Percentiles rank a stretch among this genome's conserved stretches.
Evolutionary conservation across 2,888 invertebrate genomes (phyloP).

Genomic region (Pseudeuparius sepicola): DNA sequence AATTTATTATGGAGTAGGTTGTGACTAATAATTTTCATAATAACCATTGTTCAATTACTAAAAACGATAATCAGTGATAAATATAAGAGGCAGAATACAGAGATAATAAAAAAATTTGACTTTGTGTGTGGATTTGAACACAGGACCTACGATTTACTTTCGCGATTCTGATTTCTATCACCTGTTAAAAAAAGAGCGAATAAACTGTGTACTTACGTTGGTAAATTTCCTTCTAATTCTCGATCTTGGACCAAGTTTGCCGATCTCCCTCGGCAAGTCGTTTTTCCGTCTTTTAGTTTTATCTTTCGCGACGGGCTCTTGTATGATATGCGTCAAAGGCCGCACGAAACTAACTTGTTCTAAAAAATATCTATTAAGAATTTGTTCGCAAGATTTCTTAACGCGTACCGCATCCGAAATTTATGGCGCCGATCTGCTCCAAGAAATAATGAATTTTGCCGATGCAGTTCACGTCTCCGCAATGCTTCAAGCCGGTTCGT

Average conservation of each 20-base stretch:
- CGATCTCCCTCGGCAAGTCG: conserved; percentile 11
- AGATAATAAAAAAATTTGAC: no score
- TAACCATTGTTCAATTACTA: no score
- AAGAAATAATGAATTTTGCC: conserved; percentile 49
- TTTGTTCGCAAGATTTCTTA: not conserved
- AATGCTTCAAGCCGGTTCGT: conserved; percentile 46
- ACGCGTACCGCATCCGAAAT: conserved; percentile 47
- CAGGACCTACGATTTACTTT: no score
- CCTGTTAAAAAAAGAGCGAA: no score
- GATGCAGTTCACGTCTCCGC: conserved; percentile 53
- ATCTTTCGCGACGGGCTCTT: conserved; percentile 24
- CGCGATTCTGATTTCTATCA: no score
- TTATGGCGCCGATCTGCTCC: conserved; percentile 53
- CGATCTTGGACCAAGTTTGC: conserved; percentile 35
- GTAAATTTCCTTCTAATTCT: conserved; percentile 44
- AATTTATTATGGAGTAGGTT: no score
- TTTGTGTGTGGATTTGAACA: no score
- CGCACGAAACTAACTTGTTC: conserved; percentile 35
- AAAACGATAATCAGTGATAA: no score
- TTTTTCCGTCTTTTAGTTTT: conserved; percentile 19
- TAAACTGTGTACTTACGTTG: conserved; percentile 41
- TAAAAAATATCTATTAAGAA: conserved; percentile 22
- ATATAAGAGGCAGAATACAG: no score
- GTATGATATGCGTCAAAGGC: conserved; percentile 31
- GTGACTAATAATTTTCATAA: no score